Evolutionary conservation across 2,113 vertebrate genomes (phyloP), one percentile per base, ranked within the genome.

Genomic region (Spilogale gracilis): DNA sequence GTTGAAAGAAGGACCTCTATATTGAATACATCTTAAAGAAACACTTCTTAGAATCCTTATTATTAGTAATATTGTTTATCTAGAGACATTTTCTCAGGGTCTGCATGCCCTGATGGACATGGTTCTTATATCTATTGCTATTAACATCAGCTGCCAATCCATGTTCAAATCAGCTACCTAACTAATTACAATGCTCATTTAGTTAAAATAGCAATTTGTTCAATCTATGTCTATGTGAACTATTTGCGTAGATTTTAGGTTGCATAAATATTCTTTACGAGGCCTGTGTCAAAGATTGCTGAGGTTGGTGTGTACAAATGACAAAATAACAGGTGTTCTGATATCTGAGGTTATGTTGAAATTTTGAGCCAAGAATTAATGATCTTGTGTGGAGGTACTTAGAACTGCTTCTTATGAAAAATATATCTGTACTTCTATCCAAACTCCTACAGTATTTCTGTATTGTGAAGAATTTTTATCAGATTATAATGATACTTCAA

Each of bases 401-500:
- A 82, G 79, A 45, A 80, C 4, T 80, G 54, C 7, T 90, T 96
- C 87, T 78, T 96, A 56, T 65, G 74, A 92, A 89, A 90, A 54
- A 52, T 65, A 52, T 30, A 87, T 48, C n/a, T 61, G 78, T 91
- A 50, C n/a, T 50, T 92, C 48, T 10, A 93, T 78, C 58, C 71
- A 78, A 45, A 45, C 23, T 83, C 61, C 17, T 74, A 94, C n/a
- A 82, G n/a, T 83, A 30, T 69, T 95, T 97, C 43, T 16, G 25
- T 67, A 79, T 86, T 93, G 21, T 86, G 60, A 96, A 96, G 81
- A 23, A 69, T 91, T 97, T 97, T 92, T 95, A 97, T 89, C 84
- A 93, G 85, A 50, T 74, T 86, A 74, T 63, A 71, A 96, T 56
- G 88, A 92, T 61, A 74, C 60, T 97, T 97, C 81, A 95, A 65